Base-by-base conservation (phyloP, 2,113 vertebrate genomes). In the Glaucomys volans region DNA sequence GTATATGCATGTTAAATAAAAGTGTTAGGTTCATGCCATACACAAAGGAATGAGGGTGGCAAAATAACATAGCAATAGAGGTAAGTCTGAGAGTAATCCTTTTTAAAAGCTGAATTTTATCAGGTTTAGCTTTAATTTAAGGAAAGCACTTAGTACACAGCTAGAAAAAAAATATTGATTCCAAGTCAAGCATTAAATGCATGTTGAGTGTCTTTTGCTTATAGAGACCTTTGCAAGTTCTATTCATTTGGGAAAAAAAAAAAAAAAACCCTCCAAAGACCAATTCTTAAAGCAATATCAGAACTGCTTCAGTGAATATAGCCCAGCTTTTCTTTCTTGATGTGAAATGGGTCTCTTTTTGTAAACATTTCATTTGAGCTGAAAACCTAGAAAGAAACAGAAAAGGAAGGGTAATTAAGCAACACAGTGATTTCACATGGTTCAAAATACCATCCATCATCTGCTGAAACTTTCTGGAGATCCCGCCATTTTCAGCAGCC, bases 61-160 rank as follows among this genome's bases (percentile, higher is more conserved):
- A 37, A 32, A 3, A 9, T 76, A 74, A 44, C 17, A 8, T 20
- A 80, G 32, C 64, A 66, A 37, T 59, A 11, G 79, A 86, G 37
- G 13, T 54, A 85, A 80, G 72, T 86, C 44, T 54, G 42, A 90
- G 14, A 87, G 47, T 72, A 74, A 72, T 40, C 35, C 12, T 94
- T 81, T 85, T 93, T 77, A 35, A 90, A 95, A 94, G 52, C 64
- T 62, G 57, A 76, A 82, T 72, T 75, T 95, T 40, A 90, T 87
- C 47, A 52, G 35, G 12, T 62, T 96, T 89, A 77, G 75, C 37
- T 96, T 97, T 91, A 75, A 74, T 90, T 90, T 93, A 90, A 77
- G 30, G 62, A 84, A 71, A 71, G 13, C 50, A 87, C 18, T 96
- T 96, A 91, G 40, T 44, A 35, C 26, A 87, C n/a, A 75, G 44